Conservation (phyloP, 2,888 invertebrate species). For the Abrostola triplasia region DNA sequence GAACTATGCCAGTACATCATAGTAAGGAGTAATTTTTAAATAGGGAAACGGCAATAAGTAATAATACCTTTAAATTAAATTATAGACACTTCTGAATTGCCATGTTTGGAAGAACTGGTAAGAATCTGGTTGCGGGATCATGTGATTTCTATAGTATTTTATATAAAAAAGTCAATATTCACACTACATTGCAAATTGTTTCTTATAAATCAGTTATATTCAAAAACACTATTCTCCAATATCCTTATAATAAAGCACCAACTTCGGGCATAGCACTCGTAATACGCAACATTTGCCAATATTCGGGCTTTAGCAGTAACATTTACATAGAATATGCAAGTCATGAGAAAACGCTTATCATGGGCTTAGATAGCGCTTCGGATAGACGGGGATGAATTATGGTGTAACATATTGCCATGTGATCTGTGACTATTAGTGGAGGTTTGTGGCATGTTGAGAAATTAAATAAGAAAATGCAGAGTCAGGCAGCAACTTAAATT, state of each 20-base stretch:
- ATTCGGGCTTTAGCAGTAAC: slow-evolving; percentile 21
- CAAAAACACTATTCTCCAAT: not conserved
- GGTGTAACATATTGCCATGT: slow-evolving; percentile 80
- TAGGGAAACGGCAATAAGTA: too few species aligned
- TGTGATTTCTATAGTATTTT: too few species aligned
- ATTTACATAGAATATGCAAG: slow-evolving; percentile 79
- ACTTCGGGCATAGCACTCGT: not conserved
- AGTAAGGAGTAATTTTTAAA: too few species aligned
- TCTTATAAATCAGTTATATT: not conserved
- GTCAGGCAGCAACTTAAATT: too few species aligned
- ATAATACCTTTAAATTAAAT: too few species aligned
- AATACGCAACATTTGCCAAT: slow-evolving; percentile 21
- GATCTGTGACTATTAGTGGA: slow-evolving; percentile 68
- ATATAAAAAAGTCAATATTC: too few species aligned
- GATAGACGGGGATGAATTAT: slow-evolving; percentile 83
- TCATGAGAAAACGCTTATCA: slow-evolving; percentile 88
- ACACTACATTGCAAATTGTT: too few species aligned
- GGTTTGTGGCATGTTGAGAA: slow-evolving; percentile 39
- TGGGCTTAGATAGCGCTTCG: slow-evolving; percentile 75
- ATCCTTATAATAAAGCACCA: not conserved
- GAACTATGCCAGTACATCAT: too few species aligned
- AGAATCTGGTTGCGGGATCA: too few species aligned
- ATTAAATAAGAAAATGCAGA: slow-evolving; percentile 26
- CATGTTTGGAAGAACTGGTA: too few species aligned
- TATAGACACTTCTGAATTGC: too few species aligned